Evolutionary conservation across 2,888 invertebrate species (phyloP), one percentile per base, ranked within the genome.

Genomic region (Xanthia togata): DNA sequence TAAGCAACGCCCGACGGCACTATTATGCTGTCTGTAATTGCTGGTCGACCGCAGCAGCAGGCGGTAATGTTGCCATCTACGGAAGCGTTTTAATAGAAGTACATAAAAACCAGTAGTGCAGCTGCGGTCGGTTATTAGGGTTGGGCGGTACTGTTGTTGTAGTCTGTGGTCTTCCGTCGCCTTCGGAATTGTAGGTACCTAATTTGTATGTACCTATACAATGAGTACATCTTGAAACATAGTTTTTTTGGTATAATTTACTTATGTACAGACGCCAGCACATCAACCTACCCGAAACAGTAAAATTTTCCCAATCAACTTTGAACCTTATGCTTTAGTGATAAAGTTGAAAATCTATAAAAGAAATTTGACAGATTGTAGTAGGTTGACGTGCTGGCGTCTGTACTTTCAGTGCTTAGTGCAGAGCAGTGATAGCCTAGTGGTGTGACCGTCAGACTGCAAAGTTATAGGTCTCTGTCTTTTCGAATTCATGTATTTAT

Each of bases 241-340:
- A 38, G 9, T 2, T 76, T 67, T n/a, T 78, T 78, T 78, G 78
- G 78, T 55, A 67, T 26, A 26, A 65, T 38, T 31, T n/a, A n/a
- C n/a, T n/a, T n/a, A n/a, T n/a, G n/a, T n/a, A n/a, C n/a, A n/a
- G n/a, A n/a, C n/a, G n/a, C n/a, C n/a, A n/a, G n/a, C n/a, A n/a
- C n/a, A n/a, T n/a, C n/a, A n/a, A n/a, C n/a, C n/a, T n/a, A n/a
- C n/a, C n/a, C n/a, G n/a, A n/a, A n/a, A n/a, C n/a, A n/a, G n/a
- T n/a, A n/a, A n/a, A n/a, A n/a, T n/a, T n/a, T n/a, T n/a, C n/a
- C n/a, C n/a, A n/a, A n/a, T n/a, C n/a, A n/a, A n/a, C n/a, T n/a
- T n/a, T n/a, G n/a, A n/a, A n/a, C n/a, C n/a, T n/a, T n/a, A n/a
- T n/a, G n/a, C n/a, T n/a, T n/a, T n/a, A n/a, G n/a, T n/a, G n/a